Percentiles rank a stretch among this genome's conserved stretches.
These are phyloP conservation scores for Ornithoptera alexandrae DNA, from an alignment of 2,888 invertebrate species.

Conservation along the genomic window DNA sequence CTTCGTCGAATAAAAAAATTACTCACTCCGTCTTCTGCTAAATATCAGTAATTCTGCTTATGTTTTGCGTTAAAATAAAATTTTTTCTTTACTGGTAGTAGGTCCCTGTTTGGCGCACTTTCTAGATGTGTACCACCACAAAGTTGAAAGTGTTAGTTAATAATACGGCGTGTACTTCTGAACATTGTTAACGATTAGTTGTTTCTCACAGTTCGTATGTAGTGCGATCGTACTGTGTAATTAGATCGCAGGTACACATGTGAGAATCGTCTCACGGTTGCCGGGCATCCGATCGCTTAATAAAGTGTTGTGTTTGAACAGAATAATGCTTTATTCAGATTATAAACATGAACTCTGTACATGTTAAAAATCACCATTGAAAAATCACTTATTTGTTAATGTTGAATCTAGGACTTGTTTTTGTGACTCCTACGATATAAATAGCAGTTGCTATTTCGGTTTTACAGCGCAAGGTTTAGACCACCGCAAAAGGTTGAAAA, in stretches of 20 bases:
- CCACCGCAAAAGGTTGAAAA: background rate
- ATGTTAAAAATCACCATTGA: background rate
- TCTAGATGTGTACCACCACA: too few relatives aligned
- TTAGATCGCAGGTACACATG: slow-evolving; percentile 62
- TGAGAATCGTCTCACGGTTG: slow-evolving; percentile 67
- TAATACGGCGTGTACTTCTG: slow-evolving; percentile 40
- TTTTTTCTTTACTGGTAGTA: too few relatives aligned
- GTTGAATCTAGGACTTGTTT: background rate
- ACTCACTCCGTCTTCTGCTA: too few relatives aligned
- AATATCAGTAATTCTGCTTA: too few relatives aligned
- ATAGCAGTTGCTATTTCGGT: background rate
- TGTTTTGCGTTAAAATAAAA: too few relatives aligned
- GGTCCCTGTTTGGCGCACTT: too few relatives aligned
- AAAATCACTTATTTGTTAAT: background rate
- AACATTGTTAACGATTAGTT: slow-evolving; percentile 43
- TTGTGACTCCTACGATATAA: background rate
- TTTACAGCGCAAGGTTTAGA: background rate
- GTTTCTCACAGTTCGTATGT: slow-evolving; percentile 57
- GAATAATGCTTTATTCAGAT: slow-evolving; percentile 21
- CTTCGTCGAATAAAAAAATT: too few relatives aligned
- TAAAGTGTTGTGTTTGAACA: slow-evolving; percentile 39
- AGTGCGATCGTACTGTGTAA: slow-evolving; percentile 45
- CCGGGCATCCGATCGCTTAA: slow-evolving; percentile 43
- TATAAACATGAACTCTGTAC: background rate
- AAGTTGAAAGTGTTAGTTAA: slow-evolving; percentile 33